Conservation (phyloP, 2,113 vertebrate genomes). For the Strigops habroptila region DNA sequence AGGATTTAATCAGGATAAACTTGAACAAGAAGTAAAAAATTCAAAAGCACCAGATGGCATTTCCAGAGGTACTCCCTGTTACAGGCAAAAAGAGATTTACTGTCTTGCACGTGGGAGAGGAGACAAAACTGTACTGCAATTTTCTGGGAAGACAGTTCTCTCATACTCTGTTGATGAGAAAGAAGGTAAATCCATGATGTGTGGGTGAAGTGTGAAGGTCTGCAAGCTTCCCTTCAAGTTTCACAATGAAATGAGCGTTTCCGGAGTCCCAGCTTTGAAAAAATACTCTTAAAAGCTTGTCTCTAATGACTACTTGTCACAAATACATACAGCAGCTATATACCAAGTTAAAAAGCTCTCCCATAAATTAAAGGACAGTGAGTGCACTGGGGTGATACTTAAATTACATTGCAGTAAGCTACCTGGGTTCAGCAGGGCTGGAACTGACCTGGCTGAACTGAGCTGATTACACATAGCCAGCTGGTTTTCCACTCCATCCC, state of each 20-base stretch:
- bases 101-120: not conserved
- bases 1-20: constrained; percentile 61
- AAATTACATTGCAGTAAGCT: not conserved
- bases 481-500: not conserved
- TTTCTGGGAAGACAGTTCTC: not conserved
- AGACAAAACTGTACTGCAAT: constrained; percentile 8
- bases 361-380: not conserved
- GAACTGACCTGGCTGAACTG: not conserved
- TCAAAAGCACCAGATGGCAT: constrained; percentile 40
- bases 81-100: constrained; percentile 9
- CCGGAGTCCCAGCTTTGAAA: not conserved
- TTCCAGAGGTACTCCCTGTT: constrained; percentile 24
- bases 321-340: not conserved
- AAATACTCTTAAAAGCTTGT: not conserved
- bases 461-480: not conserved
- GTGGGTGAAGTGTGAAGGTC: not conserved
- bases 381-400: not conserved
- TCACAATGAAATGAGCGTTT: not conserved
- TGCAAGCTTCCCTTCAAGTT: not conserved
- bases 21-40: not conserved
- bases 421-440: not conserved
- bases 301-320: not conserved
- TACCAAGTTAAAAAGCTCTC: not conserved
- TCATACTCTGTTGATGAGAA: not conserved
- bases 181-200: not conserved